Conservation (phyloP, 2,113 vertebrate genomes). For the Apodemus sylvaticus region DNA sequence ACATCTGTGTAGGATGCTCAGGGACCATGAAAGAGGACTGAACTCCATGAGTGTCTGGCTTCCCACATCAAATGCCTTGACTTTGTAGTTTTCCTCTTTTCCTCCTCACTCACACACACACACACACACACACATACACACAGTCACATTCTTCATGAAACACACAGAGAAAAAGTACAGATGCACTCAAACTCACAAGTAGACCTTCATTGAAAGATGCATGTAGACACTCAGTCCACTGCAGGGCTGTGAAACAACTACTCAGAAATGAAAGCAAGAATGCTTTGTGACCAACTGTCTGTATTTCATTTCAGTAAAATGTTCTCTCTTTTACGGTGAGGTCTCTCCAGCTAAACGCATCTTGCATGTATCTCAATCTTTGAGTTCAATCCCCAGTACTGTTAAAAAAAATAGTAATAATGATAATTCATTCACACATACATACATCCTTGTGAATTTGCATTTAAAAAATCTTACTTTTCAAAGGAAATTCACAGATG, state of each 20-base stretch:
- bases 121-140: not conserved
- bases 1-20: not conserved
- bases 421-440: not conserved
- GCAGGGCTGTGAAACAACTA: not conserved
- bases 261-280: slow-evolving; percentile 35
- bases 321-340: not conserved
- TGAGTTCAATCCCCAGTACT: not conserved
- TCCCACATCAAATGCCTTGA: not conserved
- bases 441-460: not conserved
- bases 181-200: not conserved
- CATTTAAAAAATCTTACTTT: not conserved
- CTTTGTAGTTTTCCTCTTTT: no score
- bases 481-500: slow-evolving; percentile 1
- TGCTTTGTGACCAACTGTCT: not conserved
- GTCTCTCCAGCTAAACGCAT: not conserved
- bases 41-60: not conserved
- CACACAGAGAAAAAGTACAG: not conserved
- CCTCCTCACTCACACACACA: no score
- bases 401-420: not conserved
- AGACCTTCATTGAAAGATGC: not conserved
- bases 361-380: not conserved
- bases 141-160: not conserved
- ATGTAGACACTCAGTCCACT: not conserved
- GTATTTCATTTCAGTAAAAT: not conserved
- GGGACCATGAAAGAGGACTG: not conserved